Percentiles rank a stretch among this genome's conserved stretches.
Evolutionary conservation across 2,113 vertebrate species (phyloP).

Genomic region (Mola mola): DNA sequence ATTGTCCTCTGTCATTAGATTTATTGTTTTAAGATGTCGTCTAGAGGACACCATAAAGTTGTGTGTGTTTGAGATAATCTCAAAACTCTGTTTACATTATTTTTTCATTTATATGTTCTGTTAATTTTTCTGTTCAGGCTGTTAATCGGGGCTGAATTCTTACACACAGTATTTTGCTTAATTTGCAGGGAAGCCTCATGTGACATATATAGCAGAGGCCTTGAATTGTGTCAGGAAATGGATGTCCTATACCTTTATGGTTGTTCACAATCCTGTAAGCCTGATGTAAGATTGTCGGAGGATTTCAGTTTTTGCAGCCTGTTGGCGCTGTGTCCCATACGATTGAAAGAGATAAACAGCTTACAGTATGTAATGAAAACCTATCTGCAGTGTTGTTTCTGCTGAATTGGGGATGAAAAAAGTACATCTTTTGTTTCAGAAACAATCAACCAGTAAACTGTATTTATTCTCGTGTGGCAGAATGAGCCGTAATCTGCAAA

Average conservation of each 20-base stretch:
- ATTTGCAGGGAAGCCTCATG: not conserved
- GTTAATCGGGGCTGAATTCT: too few species aligned
- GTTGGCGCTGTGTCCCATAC: slow-evolving; percentile 35
- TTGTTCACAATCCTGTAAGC: slow-evolving; percentile 22
- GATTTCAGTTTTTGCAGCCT: slow-evolving; percentile 30
- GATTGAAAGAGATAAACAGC: slow-evolving; percentile 42
- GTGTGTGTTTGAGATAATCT: too few species aligned
- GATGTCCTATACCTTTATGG: too few species aligned
- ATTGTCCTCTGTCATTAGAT: too few species aligned
- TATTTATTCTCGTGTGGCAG: too few species aligned
- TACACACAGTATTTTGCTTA: too few species aligned
- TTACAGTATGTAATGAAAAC: slow-evolving; percentile 9
- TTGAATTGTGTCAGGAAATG: slow-evolving; percentile 19
- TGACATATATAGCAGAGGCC: not conserved
- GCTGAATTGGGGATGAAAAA: slow-evolving; percentile 33
- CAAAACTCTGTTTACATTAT: too few species aligned
- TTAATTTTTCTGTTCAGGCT: too few species aligned
- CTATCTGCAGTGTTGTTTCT: slow-evolving; percentile 41
- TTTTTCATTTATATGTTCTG: too few species aligned
- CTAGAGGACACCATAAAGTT: too few species aligned
- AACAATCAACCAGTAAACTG: slow-evolving; percentile 31
- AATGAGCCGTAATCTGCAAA: too few species aligned
- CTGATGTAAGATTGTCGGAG: slow-evolving; percentile 3
- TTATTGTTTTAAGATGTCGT: too few species aligned
- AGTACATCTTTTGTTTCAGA: slow-evolving; percentile 18